Evolutionary conservation across 2,113 vertebrate genomes (phyloP), one percentile per base, ranked within the genome.

Genomic region (Chrysochloris asiatica): DNA sequence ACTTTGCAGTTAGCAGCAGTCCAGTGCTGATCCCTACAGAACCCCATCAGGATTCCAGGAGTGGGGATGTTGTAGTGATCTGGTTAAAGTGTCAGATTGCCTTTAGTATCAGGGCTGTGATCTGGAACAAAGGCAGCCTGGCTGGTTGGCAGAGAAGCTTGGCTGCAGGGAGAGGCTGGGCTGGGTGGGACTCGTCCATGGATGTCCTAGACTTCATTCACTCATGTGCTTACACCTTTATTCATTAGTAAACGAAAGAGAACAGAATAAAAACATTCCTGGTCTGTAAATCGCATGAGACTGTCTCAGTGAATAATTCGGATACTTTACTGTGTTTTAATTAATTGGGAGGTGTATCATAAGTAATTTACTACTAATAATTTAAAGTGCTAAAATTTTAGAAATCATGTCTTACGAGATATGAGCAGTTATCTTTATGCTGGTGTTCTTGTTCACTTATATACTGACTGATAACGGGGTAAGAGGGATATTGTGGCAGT

Each of bases 391-490:
- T 88, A 19, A 82, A 52, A n/a, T 86, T 56, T 63, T 73, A 16
- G 81, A 80, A 92, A 69, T 75, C 48, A 65, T 92, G 90, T 92
- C 50, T 22, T 94, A 48, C 89, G 89, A 72, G 73, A 36, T 41
- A n/a, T 43, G 33, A 86, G 72, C 24, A 19, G 43, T 59, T 94
- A 84, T 43, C 47, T 91, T 77, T 71, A 48, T 50, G 63, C 38
- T 61, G 26, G 8, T 61, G 26, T 61, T 6, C 28, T 24, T 86
- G 48, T 82, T 19, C n/a, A n/a, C n/a, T n/a, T n/a, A n/a, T n/a
- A n/a, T n/a, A n/a, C n/a, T n/a, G n/a, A n/a, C n/a, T 50, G 48
- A 50, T 50, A 50, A 19, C 8, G 22, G 59, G 59, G 26, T 4
- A 26, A 26, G 26, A 24, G 4, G 21, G 56, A 8, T 24, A 28